phyloP scores from a whole-genome alignment of 2,797 vertebrate genomes.

The Epinephelus awoara region DNA sequence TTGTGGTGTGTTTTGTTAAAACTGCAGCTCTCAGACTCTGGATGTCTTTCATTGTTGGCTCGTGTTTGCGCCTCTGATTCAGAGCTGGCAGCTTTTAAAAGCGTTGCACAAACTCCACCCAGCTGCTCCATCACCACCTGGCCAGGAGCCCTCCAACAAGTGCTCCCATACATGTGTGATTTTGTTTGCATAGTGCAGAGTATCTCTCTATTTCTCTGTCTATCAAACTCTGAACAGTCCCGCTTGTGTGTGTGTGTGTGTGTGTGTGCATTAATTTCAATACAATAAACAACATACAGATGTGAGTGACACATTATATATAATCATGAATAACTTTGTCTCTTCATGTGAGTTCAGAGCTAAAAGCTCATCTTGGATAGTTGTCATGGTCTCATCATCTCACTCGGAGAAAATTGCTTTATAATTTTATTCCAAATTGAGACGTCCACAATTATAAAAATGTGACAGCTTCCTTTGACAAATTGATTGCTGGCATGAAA shows the following conservation, averaged over 20 bases:
- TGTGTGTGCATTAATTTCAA: not conserved
- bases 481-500: constrained; percentile 43
- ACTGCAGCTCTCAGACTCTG: not conserved
- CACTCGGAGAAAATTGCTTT: constrained; percentile 1
- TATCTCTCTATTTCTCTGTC: not conserved
- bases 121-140: constrained; percentile 46
- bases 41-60: constrained; percentile 11
- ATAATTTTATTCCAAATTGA: constrained; percentile 30
- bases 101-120: constrained; percentile 32
- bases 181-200: constrained; percentile 4
- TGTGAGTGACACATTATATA: constrained; percentile 1
- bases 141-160: constrained; percentile 1
- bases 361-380: not conserved
- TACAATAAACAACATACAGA: constrained; percentile 20
- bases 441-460: not conserved
- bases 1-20: not conserved
- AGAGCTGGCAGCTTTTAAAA: constrained; percentile 52
- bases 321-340: not conserved
- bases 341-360: not conserved
- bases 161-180: not conserved
- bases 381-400: constrained; percentile 7
- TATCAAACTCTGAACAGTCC: not conserved
- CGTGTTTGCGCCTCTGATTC: constrained; percentile 9
- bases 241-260: not conserved
- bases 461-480: constrained; percentile 20